A percentile compares a stretch with the other conserved stretches of the same genome.
These are phyloP conservation scores for Portunus trituberculatus DNA, from an alignment of 1,140 invertebrate species.

Conservation along the genomic window DNA sequence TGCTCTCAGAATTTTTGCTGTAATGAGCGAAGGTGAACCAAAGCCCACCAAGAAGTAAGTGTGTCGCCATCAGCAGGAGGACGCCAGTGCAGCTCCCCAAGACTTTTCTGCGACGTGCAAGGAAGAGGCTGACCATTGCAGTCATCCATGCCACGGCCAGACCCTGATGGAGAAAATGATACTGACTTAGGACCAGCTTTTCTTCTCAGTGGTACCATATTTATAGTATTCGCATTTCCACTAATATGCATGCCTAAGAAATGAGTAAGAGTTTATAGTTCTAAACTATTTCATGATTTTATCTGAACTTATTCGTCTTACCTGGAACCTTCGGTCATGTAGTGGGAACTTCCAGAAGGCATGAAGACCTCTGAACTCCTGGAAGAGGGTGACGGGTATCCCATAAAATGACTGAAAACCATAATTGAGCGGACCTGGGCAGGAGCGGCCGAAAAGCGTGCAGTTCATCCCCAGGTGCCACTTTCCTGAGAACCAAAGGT, in stretches of 20 bases:
- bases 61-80: background rate
- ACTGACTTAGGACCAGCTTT: too few relatives aligned
- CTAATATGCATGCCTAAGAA: too few relatives aligned
- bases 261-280: too few relatives aligned
- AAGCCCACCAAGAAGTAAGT: background rate
- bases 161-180: too few relatives aligned
- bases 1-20: background rate
- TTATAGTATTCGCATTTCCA: too few relatives aligned
- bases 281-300: too few relatives aligned
- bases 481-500: conserved; percentile 74
- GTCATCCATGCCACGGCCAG: conserved; percentile 35
- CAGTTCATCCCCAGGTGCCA: conserved; percentile 82
- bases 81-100: background rate
- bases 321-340: conserved; percentile 25
- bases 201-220: too few relatives aligned
- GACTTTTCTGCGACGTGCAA: background rate
- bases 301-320: background rate
- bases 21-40: conserved; percentile 33
- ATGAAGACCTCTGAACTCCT: conserved; percentile 79
- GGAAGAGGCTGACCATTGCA: conserved; percentile 22
- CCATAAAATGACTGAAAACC: conserved; percentile 83
- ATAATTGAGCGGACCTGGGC: conserved; percentile 81
- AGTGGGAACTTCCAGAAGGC: conserved; percentile 62
- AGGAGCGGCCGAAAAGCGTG: conserved; percentile 78
- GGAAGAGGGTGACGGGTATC: conserved; percentile 80